A percentile compares a stretch with the other conserved stretches of the same genome.
These are phyloP conservation scores for Hyaena hyaena DNA, from an alignment of 2,113 vertebrate species.

Conservation along the genomic window DNA sequence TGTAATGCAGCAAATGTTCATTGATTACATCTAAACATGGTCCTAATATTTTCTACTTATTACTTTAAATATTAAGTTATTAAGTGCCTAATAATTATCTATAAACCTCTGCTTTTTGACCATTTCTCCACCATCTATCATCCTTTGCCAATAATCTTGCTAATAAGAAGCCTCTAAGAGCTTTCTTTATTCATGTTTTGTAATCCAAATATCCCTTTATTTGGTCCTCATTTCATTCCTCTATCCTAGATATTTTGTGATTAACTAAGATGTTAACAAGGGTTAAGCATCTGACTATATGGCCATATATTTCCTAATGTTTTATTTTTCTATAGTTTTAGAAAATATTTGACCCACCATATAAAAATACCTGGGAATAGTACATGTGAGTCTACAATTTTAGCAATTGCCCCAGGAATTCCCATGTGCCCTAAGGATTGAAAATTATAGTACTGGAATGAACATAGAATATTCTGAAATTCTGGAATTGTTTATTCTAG, in stretches of 20 bases:
- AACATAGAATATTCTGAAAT: not conserved
- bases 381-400: not conserved
- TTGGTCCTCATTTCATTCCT: not conserved
- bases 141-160: not conserved
- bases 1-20: not conserved
- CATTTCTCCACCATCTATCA: not conserved
- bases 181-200: not conserved
- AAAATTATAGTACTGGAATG: not conserved
- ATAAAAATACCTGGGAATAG: not conserved
- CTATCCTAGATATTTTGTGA: not conserved
- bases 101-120: not conserved
- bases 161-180: not conserved
- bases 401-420: not conserved
- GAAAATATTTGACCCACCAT: not conserved
- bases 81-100: not conserved
- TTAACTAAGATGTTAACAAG: not conserved
- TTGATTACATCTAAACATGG: not conserved
- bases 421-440: not conserved
- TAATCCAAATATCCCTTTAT: not conserved
- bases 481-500: not conserved
- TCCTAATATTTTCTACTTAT: not conserved
- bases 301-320: not conserved
- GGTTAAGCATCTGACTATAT: not conserved
- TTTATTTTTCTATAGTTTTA: not conserved
- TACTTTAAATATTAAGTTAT: not conserved